phyloP scores from a whole-genome alignment of 2,888 invertebrate species.

The Ditylenchus weischeri region DNA sequence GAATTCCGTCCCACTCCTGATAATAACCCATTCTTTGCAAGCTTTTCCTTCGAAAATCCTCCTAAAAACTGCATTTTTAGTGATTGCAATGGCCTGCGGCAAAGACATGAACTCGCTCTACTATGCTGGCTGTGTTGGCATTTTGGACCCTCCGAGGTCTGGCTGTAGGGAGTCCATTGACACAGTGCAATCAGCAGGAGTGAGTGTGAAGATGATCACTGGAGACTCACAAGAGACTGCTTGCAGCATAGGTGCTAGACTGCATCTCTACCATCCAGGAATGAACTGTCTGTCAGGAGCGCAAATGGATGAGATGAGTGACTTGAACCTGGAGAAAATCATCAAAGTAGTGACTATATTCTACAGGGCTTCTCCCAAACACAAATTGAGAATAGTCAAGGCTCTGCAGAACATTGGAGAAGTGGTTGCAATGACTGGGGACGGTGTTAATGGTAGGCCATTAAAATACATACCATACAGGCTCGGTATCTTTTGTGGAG shows the following conservation, averaged over 20 bases:
- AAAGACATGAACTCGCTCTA: constrained; percentile 74
- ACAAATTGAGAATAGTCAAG: constrained; percentile 93
- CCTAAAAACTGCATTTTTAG: constrained; percentile 59
- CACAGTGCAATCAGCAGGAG: constrained; percentile 64
- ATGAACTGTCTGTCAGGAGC: constrained; percentile 75
- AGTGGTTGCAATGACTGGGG: constrained; percentile 98
- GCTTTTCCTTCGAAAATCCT: too few species aligned
- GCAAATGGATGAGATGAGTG: constrained; percentile 81
- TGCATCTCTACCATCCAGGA: constrained; percentile 39
- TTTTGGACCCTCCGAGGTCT: constrained; percentile 91
- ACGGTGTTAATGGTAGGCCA: constrained; percentile 80
- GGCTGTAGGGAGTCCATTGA: constrained; percentile 76
- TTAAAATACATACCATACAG: too few species aligned
- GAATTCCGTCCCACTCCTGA: too few species aligned
- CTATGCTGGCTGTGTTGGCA: constrained; percentile 87
- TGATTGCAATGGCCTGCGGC: constrained; percentile 84
- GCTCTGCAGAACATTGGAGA: constrained; percentile 85
- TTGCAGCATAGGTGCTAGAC: constrained; percentile 69
- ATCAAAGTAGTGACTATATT: constrained; percentile 84
- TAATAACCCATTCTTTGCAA: too few species aligned
- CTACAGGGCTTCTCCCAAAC: constrained; percentile 93
- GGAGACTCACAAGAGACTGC: constrained; percentile 84
- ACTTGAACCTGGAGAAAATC: constrained; percentile 75
- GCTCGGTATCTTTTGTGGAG: too few species aligned
- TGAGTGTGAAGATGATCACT: constrained; percentile 92